phyloP scores from a whole-genome alignment of 2,113 vertebrate genomes.

The Rhinoderma darwinii region DNA sequence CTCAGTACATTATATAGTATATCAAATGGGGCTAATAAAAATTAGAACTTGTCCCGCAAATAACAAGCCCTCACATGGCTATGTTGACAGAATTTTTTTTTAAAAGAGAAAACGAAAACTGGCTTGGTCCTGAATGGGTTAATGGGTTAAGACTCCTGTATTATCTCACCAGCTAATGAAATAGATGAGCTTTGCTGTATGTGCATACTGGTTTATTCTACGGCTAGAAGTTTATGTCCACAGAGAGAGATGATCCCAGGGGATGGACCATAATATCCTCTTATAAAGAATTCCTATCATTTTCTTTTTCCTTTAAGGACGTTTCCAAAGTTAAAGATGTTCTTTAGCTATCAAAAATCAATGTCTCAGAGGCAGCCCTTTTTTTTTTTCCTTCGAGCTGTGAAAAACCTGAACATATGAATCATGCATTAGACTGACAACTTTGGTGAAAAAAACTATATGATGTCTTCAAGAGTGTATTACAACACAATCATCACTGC shows the following conservation, averaged over 20 bases:
- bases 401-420: slow-evolving; percentile 2
- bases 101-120: too few species aligned
- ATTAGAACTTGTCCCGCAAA: too few species aligned
- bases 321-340: neutral
- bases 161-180: too few species aligned
- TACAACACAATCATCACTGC: slow-evolving; percentile 42
- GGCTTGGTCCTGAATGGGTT: too few species aligned
- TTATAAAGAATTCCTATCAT: neutral
- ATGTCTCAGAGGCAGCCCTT: neutral
- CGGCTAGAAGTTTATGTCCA: neutral
- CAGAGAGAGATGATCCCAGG: neutral
- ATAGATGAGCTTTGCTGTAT: too few species aligned
- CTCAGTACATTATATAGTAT: too few species aligned
- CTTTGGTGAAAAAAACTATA: slow-evolving; percentile 32
- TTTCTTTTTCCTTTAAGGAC: neutral
- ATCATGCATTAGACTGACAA: neutral
- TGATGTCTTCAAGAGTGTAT: slow-evolving; percentile 35
- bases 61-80: too few species aligned
- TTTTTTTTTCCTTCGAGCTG: neutral
- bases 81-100: too few species aligned
- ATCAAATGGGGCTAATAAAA: too few species aligned
- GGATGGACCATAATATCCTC: neutral
- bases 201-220: neutral
- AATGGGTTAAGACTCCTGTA: too few species aligned
- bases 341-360: neutral